A percentile compares a stretch with the other conserved stretches of the same genome.
Conservation (phyloP, 2,888 invertebrate genomes). For the Scelioninae gen. 2 region DNA sequence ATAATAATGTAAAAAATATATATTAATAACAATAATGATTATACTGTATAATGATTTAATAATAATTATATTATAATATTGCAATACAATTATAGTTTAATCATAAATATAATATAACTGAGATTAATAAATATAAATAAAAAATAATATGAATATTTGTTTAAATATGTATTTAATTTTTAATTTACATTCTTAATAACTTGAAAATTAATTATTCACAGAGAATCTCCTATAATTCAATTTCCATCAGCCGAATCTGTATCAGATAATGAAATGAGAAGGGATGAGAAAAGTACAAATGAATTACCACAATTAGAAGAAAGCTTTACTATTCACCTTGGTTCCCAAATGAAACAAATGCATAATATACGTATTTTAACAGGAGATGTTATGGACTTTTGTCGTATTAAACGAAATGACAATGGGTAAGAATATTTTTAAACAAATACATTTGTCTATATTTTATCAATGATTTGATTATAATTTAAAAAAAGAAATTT, state of each 20-base stretch:
- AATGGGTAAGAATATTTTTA: slow-evolving; percentile 64
- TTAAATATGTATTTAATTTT: too few species aligned
- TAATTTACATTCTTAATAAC: too few species aligned
- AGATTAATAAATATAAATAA: not conserved
- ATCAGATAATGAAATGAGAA: slow-evolving; percentile 67
- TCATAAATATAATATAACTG: too few species aligned
- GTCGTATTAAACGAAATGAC: slow-evolving; percentile 78
- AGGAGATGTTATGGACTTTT: slow-evolving; percentile 88
- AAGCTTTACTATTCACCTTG: slow-evolving; percentile 98
- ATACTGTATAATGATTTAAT: too few species aligned
- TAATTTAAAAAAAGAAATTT: too few species aligned
- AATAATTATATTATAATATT: too few species aligned
- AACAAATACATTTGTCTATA: not conserved
- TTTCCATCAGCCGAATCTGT: slow-evolving; percentile 70
- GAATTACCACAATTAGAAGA: slow-evolving; percentile 83
- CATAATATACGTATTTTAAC: slow-evolving; percentile 96
- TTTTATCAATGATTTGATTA: too few species aligned
- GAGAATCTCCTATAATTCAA: slow-evolving; percentile 76
- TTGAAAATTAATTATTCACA: slow-evolving; percentile 61
- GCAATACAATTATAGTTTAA: too few species aligned
- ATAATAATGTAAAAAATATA: too few species aligned
- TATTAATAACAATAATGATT: too few species aligned
- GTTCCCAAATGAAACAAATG: slow-evolving; percentile 98
- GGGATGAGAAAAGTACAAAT: slow-evolving; percentile 68
- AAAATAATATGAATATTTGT: too few species aligned